A percentile compares a stretch with the other conserved stretches of the same genome.
Evolutionary conservation across 2,113 vertebrate species (phyloP).

Genomic region (Xenopus tropicalis): DNA sequence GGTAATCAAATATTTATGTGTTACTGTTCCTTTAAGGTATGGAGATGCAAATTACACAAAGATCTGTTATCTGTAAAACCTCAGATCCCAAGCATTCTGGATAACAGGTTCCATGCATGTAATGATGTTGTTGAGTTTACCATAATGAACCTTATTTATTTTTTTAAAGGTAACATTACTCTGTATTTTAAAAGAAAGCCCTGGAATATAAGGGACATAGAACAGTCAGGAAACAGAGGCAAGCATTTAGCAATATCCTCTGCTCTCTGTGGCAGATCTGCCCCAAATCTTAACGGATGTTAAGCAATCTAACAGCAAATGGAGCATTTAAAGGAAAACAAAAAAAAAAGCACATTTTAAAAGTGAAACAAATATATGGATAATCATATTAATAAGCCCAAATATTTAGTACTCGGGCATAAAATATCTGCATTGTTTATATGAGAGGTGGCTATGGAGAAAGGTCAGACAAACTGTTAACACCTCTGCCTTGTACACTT

Average conservation of each 20-base stretch:
- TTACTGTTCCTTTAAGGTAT: too few species aligned
- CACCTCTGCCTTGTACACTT: conserved; percentile 72
- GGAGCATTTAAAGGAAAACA: not conserved
- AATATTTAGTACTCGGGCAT: conserved; percentile 42
- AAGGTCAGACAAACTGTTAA: conserved; percentile 74
- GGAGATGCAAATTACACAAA: too few species aligned
- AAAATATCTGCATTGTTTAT: conserved; percentile 36
- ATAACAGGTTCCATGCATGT: too few species aligned
- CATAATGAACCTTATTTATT: too few species aligned
- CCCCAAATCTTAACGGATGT: conserved; percentile 4
- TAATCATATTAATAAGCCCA: too few species aligned
- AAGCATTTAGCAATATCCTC: not conserved
- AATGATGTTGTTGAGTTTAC: too few species aligned
- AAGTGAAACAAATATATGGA: not conserved
- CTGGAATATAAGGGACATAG: not conserved
- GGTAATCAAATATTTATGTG: too few species aligned
- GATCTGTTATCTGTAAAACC: too few species aligned
- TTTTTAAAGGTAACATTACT: too few species aligned
- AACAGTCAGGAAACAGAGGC: not conserved
- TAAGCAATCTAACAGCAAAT: not conserved
- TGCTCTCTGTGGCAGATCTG: not conserved
- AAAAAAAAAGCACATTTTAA: not conserved
- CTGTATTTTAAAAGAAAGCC: too few species aligned
- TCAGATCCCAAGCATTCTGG: too few species aligned
- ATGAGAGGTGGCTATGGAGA: conserved; percentile 63